Evolutionary conservation across 2,113 vertebrate species (phyloP).

Genomic region (Falco punctatus): DNA sequence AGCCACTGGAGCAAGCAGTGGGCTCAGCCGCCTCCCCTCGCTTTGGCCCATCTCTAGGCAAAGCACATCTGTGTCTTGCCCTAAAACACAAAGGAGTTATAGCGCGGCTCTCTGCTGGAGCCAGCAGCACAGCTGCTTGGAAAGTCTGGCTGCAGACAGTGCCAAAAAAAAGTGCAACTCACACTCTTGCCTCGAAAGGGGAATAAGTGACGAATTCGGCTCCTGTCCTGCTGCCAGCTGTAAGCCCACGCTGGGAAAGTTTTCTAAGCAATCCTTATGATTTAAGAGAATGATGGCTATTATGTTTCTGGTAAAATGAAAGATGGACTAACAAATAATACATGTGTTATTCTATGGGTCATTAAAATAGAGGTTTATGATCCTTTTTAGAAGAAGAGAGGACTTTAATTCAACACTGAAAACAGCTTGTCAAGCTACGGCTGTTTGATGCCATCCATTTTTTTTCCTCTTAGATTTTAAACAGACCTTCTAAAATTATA

Average conservation of each 20-base stretch:
- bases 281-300: neutral
- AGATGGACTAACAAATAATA: neutral
- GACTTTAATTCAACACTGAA: neutral
- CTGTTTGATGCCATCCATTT: neutral
- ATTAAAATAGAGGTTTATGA: neutral
- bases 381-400: neutral
- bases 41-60: neutral
- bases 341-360: neutral
- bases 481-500: neutral
- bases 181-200: neutral
- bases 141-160: neutral
- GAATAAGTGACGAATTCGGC: neutral
- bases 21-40: neutral
- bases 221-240: neutral
- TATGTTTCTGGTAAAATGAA: neutral
- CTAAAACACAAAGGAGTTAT: neutral
- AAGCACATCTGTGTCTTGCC: neutral
- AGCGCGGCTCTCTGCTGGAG: fast-evolving
- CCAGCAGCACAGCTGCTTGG: neutral
- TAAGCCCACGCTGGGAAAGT: neutral
- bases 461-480: neutral
- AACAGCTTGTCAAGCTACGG: neutral
- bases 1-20: fast-evolving
- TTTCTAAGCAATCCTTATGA: neutral
- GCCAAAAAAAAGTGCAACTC: neutral